phyloP scores from a whole-genome alignment of 2,888 invertebrate species.

The Gastracanthus pulcherrimus region DNA sequence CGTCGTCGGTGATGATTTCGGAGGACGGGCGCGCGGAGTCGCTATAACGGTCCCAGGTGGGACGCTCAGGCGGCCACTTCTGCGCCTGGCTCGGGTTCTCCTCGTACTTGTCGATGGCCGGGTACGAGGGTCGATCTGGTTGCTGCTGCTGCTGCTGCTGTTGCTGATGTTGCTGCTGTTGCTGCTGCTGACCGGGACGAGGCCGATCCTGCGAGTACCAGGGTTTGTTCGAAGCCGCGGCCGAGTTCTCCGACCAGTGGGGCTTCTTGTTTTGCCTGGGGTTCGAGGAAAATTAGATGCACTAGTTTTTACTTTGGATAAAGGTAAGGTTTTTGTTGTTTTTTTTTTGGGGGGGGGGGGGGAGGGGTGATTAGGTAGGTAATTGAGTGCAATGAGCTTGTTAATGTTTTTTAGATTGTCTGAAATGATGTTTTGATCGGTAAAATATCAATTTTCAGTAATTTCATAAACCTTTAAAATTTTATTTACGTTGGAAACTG shows the following conservation, averaged over 20 bases:
- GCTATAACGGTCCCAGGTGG: slow-evolving; percentile 75
- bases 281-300: no score
- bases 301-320: neutral
- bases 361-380: no score
- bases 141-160: no score
- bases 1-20: slow-evolving; percentile 80
- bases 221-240: slow-evolving; percentile 60
- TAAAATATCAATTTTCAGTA: no score
- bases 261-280: slow-evolving; percentile 74
- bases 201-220: slow-evolving; percentile 61
- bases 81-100: slow-evolving; percentile 69
- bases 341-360: no score
- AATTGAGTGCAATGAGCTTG: no score
- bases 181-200: slow-evolving; percentile 27
- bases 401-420: no score
- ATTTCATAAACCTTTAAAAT: no score
- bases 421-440: no score
- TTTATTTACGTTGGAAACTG: no score
- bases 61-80: slow-evolving; percentile 76
- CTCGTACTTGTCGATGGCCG: slow-evolving; percentile 65
- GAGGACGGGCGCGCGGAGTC: slow-evolving; percentile 70
- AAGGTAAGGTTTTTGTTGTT: no score
- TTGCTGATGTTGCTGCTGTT: no score
- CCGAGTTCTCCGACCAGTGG: slow-evolving; percentile 65
- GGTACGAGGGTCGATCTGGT: slow-evolving; percentile 60